These are phyloP conservation scores for Cerastoderma edule DNA, from an alignment of 2,888 invertebrate genomes.

Conservation along the genomic window DNA sequence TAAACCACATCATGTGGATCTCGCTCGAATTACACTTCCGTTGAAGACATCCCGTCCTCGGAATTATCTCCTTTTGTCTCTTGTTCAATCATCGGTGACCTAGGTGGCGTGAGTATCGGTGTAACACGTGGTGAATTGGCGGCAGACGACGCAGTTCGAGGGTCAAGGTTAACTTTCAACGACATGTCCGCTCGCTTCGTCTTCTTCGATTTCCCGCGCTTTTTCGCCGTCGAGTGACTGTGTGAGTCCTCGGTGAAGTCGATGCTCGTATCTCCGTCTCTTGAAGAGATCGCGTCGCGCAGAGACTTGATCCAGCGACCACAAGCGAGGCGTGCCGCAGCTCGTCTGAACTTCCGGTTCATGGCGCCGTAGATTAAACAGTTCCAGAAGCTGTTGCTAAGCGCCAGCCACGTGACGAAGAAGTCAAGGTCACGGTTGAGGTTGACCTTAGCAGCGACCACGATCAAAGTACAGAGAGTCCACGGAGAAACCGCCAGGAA, in stretches of 20 bases:
- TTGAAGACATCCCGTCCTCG: not conserved
- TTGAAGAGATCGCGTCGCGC: constrained; percentile 21
- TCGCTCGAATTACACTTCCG: no score
- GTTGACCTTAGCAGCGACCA: constrained; percentile 43
- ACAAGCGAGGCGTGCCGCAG: constrained; percentile 48
- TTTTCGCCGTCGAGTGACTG: constrained; percentile 29
- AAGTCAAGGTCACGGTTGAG: constrained; percentile 44
- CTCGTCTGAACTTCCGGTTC: constrained; percentile 60
- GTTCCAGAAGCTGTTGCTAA: constrained; percentile 63
- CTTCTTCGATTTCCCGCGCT: constrained; percentile 12
- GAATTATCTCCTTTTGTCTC: not conserved
- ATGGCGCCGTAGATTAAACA: constrained; percentile 57
- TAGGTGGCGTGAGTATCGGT: constrained; percentile 1
- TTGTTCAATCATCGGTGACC: not conserved
- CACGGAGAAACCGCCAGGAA: constrained; percentile 58
- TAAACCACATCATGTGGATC: no score
- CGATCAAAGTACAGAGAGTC: constrained; percentile 53
- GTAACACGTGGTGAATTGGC: constrained; percentile 7
- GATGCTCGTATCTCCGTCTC: constrained; percentile 32
- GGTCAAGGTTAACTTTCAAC: constrained; percentile 11
- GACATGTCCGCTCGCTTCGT: not conserved
- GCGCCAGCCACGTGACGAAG: constrained; percentile 56
- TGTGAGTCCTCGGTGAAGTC: constrained; percentile 35
- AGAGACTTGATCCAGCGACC: constrained; percentile 45
- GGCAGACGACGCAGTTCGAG: constrained; percentile 4